Evolutionary conservation across 2,113 vertebrate species (phyloP).

Genomic region (Hippopotamus amphibius): DNA sequence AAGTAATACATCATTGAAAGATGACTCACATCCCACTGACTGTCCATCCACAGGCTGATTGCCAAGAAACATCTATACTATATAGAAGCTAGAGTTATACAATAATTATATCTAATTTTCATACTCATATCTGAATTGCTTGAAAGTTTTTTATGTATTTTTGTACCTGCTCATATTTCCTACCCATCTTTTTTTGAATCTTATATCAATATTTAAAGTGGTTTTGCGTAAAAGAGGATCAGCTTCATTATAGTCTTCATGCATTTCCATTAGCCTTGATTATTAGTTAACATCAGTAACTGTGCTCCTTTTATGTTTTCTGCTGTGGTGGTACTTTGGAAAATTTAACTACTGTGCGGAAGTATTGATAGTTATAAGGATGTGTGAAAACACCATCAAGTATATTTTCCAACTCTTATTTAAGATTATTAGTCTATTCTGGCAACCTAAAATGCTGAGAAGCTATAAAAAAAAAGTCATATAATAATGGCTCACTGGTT

Average conservation of each 20-base stretch:
- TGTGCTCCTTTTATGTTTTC: neutral
- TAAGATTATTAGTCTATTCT: neutral
- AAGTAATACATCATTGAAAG: slow-evolving; percentile 47
- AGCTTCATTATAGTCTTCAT: neutral
- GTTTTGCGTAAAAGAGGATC: neutral
- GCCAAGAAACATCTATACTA: slow-evolving; percentile 58
- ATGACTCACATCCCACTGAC: slow-evolving; percentile 30
- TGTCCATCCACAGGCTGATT: neutral
- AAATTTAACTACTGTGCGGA: neutral
- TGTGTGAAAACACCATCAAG: neutral
- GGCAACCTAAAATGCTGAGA: neutral
- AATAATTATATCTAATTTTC: slow-evolving; percentile 52
- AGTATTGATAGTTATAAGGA: neutral
- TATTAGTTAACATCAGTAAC: neutral
- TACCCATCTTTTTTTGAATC: neutral
- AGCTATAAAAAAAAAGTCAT: neutral
- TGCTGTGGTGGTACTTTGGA: neutral
- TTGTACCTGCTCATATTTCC: neutral
- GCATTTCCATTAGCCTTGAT: neutral
- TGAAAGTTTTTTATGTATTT: neutral
- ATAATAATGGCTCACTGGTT: neutral
- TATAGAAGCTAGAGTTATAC: neutral
- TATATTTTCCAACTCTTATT: neutral
- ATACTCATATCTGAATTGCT: neutral
- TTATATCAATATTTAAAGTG: neutral